A percentile compares a stretch with the other conserved stretches of the same genome.
Conservation (phyloP, 37 sponge, comb jelly and placozoan species). For the Spongilla lacustris region DNA sequence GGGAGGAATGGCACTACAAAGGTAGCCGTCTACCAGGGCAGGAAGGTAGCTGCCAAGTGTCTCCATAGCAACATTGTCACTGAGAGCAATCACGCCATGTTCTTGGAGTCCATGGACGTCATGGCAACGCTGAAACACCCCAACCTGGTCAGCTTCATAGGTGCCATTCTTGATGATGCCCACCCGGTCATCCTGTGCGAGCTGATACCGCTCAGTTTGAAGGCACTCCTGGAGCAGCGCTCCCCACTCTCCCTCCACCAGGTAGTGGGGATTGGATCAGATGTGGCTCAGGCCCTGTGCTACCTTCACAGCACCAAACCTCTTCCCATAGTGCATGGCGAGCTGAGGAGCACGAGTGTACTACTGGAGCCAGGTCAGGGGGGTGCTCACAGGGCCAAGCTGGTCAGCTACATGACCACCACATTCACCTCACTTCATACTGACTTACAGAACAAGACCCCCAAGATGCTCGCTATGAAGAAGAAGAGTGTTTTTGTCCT, state of each 20-base stretch:
- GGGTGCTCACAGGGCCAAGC: conserved; percentile 61
- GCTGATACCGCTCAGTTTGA: conserved; percentile 70
- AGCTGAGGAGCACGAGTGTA: conserved; percentile 79
- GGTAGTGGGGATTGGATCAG: conserved; percentile 28
- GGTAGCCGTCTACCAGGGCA: conserved; percentile 60
- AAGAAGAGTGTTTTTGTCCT: conserved; percentile 27
- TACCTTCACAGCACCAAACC: conserved; percentile 78
- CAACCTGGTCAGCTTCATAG: conserved; percentile 77
- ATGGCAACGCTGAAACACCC: conserved; percentile 65
- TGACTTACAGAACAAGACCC: neutral
- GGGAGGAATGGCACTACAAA: conserved; percentile 62
- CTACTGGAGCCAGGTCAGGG: conserved; percentile 41
- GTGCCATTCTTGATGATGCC: conserved; percentile 50
- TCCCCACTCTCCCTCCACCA: conserved; percentile 45
- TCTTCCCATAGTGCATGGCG: conserved; percentile 77
- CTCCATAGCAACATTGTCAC: conserved; percentile 55
- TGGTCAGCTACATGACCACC: conserved; percentile 79
- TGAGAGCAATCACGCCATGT: conserved; percentile 49
- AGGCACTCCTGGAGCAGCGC: conserved; percentile 41
- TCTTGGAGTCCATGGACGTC: conserved; percentile 66
- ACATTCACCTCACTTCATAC: conserved; percentile 37
- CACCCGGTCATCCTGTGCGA: conserved; percentile 69
- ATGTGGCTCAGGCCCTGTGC: conserved; percentile 63
- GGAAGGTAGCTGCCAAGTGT: conserved; percentile 71
- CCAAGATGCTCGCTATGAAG: neutral